Base-by-base conservation (phyloP, 2,113 vertebrate species). In the Rhynchopsitta pachyrhyncha region DNA sequence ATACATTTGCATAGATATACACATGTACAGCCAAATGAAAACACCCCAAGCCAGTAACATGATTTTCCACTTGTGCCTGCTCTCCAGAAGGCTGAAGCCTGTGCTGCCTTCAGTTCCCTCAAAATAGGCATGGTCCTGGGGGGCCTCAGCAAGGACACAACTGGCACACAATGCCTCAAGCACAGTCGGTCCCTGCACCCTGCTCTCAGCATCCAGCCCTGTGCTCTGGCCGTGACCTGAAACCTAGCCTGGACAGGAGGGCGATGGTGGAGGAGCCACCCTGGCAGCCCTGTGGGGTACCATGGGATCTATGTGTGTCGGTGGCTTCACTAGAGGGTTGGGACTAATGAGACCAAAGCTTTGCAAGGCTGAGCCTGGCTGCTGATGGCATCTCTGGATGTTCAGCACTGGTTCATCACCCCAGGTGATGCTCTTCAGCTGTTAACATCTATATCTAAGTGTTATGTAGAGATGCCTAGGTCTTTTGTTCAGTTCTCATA, bases 291-390 rank as follows among this genome's bases (percentile, higher is more conserved):
- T 3, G 24, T 13, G 57, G n/a, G 19, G 11, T 10, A 24, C 4
- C 28, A 4, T 4, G 3, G 62, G 24, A 50, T 39, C 71, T 44
- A 16, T 0, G 1, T 4, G 18, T 0, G 2, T 42, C 6, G 17
- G 37, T 9, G 37, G 28, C 31, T 9, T 25, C 47, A 9, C 39
- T 44, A 12, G 23, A n/a, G 27, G 27, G 41, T 28, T 23, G 5
- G 29, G 31, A 46, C 12, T 55, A 60, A 37, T 1, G 41, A 47
- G 13, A 73, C 8, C 39, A 24, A 53, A 55, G 22, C 44, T 41
- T 59, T 41, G 52, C 7, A 16, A 78, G 50, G 44, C 52, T 24
- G 25, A 73, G n/a, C 29, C 16, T 31, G 37, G 67, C 60, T 67
- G 60, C 39, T 33, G 31, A 62, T 10, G 35, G 60, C 46, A 47